These are phyloP conservation scores for Drosophila ezoana DNA, from an alignment of 2,888 invertebrate species.

Conservation along the genomic window DNA sequence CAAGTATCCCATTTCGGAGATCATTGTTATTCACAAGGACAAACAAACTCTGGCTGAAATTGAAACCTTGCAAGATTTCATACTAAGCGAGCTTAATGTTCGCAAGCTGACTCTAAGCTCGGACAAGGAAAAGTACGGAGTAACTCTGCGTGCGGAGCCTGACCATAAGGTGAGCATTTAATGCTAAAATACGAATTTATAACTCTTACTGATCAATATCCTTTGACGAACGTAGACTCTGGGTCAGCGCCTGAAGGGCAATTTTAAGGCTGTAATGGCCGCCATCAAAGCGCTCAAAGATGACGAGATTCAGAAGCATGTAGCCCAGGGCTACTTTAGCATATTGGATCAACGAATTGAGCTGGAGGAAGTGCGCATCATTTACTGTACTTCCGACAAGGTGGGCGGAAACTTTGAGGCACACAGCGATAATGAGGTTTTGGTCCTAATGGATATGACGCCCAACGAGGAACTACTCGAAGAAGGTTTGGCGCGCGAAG, in stretches of 20 bases:
- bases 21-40: constrained; percentile 97
- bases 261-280: constrained; percentile 94
- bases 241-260: constrained; percentile 94
- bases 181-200: neutral
- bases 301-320: constrained; percentile 90
- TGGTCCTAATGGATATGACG: constrained; percentile 95
- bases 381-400: constrained; percentile 85
- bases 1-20: constrained; percentile 98
- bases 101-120: constrained; percentile 92
- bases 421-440: constrained; percentile 94
- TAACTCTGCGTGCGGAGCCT: constrained; percentile 95
- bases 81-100: constrained; percentile 97
- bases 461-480: constrained; percentile 96
- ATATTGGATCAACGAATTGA: constrained; percentile 92
- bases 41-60: constrained; percentile 91
- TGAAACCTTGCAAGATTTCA: constrained; percentile 91
- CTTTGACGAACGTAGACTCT: constrained; percentile 80
- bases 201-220: neutral
- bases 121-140: constrained; percentile 96
- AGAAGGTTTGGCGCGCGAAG: constrained; percentile 97
- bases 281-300: constrained; percentile 92
- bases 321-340: constrained; percentile 89
- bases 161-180: constrained; percentile 90
- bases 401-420: constrained; percentile 91
- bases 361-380: constrained; percentile 92